Base-by-base conservation (phyloP, 2,888 invertebrate species). In the Pachydiplax longipennis region DNA sequence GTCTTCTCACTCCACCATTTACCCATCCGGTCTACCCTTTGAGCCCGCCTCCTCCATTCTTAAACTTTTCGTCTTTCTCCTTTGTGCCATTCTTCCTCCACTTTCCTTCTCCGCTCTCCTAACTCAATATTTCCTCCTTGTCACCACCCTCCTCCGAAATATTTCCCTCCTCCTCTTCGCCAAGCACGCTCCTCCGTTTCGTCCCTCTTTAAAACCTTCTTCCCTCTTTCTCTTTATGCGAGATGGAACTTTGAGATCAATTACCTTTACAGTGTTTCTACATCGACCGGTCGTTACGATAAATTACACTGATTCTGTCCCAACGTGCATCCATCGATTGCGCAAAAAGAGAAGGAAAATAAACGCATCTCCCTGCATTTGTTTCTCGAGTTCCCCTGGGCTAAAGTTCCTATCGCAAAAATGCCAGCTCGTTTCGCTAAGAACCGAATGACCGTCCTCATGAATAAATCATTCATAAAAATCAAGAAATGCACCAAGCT, bases 121-220 rank as follows among this genome's bases (percentile, higher is more conserved):
- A 48, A 82, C 82, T 48, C 58, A 83, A 83, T 58, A 53, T 58
- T 58, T 83, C 31, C 87, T 87, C 37, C 87, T 37, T 87, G 87
- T 87, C 87, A 87, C 87, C 87, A 61, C 87, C 87, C 87, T 40
- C 58, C 87, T 87, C 61, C 87, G n/a, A 65, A 87, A 87, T 87
- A 87, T 87, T 87, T 40, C 22, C 37, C 87, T 87, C 87, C 37
- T 48, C 48, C 48, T 82, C 82, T 48, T 18, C 44, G 3, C 15
- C n/a, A 22, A 37, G 40, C 10, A n/a, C 81, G 22, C 18, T n/a
- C n/a, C 40, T 3, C 44, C 22, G 18, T 15, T 37, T 37, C 37
- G 22, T 81, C 37, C 40, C 22, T 25, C 31, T 48, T 31, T 25
- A 40, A 5, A n/a, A 18, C 31, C 82, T 22, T 48, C 25, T 48